phyloP scores from a whole-genome alignment of 1,140 invertebrate species.

The Spodoptera frugiperda region DNA sequence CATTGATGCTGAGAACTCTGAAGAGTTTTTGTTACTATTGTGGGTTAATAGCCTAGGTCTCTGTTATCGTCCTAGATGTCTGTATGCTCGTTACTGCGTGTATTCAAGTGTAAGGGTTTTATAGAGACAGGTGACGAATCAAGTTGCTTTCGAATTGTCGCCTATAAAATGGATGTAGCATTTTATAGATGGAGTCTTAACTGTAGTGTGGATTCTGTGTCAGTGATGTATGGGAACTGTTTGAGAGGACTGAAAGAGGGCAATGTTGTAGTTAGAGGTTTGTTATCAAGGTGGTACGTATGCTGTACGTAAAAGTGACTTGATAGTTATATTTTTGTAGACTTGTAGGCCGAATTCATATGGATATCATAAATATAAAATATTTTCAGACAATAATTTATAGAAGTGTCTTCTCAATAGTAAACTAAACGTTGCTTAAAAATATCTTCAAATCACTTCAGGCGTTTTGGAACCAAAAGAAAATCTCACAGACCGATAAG shows the following conservation, averaged over 20 bases:
- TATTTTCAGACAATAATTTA: too few relatives aligned
- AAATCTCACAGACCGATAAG: too few relatives aligned
- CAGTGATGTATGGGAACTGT: not conserved
- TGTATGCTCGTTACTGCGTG: slow-evolving; percentile 27
- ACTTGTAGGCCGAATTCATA: too few relatives aligned
- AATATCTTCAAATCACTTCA: too few relatives aligned
- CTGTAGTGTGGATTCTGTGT: not conserved
- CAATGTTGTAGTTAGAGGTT: too few relatives aligned
- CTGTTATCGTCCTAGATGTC: slow-evolving; percentile 41
- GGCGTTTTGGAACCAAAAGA: too few relatives aligned
- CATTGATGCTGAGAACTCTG: slow-evolving; percentile 29
- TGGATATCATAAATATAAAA: too few relatives aligned
- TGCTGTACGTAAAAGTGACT: too few relatives aligned
- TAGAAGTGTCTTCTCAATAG: too few relatives aligned
- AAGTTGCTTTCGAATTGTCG: slow-evolving; percentile 16
- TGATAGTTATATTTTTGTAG: too few relatives aligned
- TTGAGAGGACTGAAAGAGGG: not conserved
- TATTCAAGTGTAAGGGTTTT: slow-evolving; percentile 28
- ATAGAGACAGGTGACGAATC: slow-evolving; percentile 32
- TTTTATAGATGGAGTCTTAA: not conserved
- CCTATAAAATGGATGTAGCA: not conserved
- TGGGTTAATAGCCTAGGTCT: slow-evolving; percentile 43
- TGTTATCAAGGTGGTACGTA: too few relatives aligned
- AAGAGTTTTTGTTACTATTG: slow-evolving; percentile 44
- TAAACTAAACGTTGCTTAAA: too few relatives aligned